Percentiles rank a stretch among this genome's conserved stretches.
These are phyloP conservation scores for Battus philenor DNA, from an alignment of 1,140 invertebrate genomes.

Conservation along the genomic window DNA sequence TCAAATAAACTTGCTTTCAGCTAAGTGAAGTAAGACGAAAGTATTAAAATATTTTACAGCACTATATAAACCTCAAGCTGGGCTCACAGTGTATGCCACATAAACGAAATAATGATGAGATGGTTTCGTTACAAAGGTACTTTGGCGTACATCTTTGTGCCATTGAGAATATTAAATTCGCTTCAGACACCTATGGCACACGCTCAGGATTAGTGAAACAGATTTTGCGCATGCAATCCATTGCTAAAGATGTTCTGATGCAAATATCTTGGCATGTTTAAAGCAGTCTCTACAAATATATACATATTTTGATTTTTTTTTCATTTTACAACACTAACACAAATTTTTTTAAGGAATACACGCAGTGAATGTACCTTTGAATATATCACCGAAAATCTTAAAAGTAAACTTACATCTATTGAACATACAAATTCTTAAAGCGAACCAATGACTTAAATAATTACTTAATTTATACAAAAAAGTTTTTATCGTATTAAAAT, in stretches of 20 bases:
- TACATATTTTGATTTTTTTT: neutral
- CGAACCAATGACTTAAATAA: too few species aligned
- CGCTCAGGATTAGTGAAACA: too few species aligned
- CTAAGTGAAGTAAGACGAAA: conserved; percentile 32
- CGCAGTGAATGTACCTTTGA: conserved; percentile 5
- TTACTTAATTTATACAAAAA: too few species aligned
- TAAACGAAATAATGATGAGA: conserved; percentile 18
- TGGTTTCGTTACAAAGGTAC: conserved; percentile 15
- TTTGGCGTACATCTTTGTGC: conserved; percentile 13
- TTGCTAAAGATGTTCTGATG: too few species aligned
- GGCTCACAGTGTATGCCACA: conserved; percentile 12
- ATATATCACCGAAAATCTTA: too few species aligned
- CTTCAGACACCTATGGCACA: neutral
- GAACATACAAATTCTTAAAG: too few species aligned
- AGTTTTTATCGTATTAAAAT: too few species aligned
- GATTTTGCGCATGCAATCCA: too few species aligned
- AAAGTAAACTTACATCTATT: too few species aligned
- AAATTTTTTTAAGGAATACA: neutral
- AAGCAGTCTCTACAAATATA: too few species aligned
- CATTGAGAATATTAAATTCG: conserved; percentile 13
- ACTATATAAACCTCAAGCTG: conserved; percentile 1
- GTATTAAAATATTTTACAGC: conserved; percentile 39
- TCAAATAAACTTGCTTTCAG: too few species aligned
- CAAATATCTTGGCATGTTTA: too few species aligned
- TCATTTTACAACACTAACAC: neutral